phyloP scores from a whole-genome alignment of 2,797 vertebrate genomes.

The Momotus momota region DNA sequence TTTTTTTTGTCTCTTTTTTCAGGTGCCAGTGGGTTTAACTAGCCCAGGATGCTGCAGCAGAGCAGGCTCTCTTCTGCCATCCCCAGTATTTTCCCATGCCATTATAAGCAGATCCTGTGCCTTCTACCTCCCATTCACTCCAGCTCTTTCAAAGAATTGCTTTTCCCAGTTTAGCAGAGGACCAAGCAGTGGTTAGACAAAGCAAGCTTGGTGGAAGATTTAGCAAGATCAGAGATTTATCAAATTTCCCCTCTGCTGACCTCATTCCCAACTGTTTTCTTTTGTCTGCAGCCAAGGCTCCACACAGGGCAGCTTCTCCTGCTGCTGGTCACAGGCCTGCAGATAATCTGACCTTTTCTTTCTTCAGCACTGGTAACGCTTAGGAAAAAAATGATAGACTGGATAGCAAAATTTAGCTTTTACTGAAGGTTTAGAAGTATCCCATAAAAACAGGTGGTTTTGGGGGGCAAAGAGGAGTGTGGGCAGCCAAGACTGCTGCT shows the following conservation, averaged over 20 bases:
- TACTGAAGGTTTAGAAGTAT: neutral
- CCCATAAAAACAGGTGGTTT: neutral
- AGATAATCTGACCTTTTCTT: neutral
- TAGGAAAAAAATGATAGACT: neutral
- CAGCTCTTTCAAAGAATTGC: neutral
- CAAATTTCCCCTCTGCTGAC: neutral
- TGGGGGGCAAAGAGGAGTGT: neutral
- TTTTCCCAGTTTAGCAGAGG: neutral
- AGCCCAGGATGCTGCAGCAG: neutral
- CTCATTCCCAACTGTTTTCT: neutral
- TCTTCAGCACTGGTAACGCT: neutral
- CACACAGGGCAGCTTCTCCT: neutral
- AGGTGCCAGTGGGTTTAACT: neutral
- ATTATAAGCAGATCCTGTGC: fast-evolving
- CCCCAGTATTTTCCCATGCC: neutral
- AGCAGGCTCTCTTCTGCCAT: neutral
- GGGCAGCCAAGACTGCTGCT: neutral
- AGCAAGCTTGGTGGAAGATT: neutral
- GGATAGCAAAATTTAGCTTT: neutral
- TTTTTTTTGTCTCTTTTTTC: neutral
- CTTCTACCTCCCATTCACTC: neutral
- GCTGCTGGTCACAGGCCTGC: neutral
- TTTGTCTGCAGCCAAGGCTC: neutral
- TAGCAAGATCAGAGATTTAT: neutral
- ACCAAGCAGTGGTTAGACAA: neutral